Percentiles rank a stretch among this genome's conserved stretches.
Conservation (phyloP, 2,888 invertebrate species). For the Drosophila eohydei region DNA sequence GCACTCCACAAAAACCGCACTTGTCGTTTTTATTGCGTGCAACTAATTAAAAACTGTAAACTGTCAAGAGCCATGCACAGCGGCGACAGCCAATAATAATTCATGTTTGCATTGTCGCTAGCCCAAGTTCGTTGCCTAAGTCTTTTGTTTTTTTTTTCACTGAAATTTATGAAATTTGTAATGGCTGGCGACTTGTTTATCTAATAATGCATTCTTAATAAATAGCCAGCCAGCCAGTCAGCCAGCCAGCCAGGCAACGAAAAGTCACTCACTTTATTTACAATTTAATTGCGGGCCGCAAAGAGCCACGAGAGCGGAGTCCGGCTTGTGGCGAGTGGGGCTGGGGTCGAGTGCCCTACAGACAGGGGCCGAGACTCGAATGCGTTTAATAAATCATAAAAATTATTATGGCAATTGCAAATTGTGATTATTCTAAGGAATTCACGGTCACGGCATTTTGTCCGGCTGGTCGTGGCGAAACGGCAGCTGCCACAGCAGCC, state of each 20-base stretch:
- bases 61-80: constrained; percentile 46
- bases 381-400: constrained; percentile 35
- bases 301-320: constrained; percentile 14
- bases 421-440: constrained; percentile 66
- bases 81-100: constrained; percentile 50
- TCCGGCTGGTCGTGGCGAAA: constrained; percentile 47
- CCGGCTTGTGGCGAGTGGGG: constrained; percentile 11
- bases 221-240: constrained; percentile 36
- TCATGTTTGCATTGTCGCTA: constrained; percentile 45
- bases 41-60: constrained; percentile 65
- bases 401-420: constrained; percentile 76
- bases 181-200: constrained; percentile 66
- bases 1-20: constrained; percentile 29
- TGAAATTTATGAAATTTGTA: constrained; percentile 66
- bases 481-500: constrained; percentile 65
- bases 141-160: constrained; percentile 56
- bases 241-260: constrained; percentile 38
- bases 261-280: constrained; percentile 47
- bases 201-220: constrained; percentile 71
- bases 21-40: constrained; percentile 59
- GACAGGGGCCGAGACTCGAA: constrained; percentile 52
- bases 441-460: constrained; percentile 73
- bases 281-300: constrained; percentile 70
- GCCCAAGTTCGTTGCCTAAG: constrained; percentile 63
- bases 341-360: constrained; percentile 53